These are phyloP conservation scores for Dryobota labecula DNA, from an alignment of 2,888 invertebrate genomes.

Conservation along the genomic window DNA sequence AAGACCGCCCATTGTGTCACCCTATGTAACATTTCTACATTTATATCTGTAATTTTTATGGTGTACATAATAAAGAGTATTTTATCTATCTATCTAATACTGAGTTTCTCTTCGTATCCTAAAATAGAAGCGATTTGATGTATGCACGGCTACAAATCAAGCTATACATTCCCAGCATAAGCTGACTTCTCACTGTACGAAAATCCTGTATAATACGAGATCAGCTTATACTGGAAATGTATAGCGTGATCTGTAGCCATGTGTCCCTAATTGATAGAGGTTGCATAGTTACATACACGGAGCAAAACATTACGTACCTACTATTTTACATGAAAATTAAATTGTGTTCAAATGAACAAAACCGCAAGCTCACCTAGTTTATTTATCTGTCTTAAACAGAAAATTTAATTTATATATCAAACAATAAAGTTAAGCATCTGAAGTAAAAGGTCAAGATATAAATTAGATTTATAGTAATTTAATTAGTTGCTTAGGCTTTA, in stretches of 20 bases:
- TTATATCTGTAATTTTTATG: too few species aligned
- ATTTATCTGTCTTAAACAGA: slow-evolving; percentile 10
- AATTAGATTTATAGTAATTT: slow-evolving; percentile 63
- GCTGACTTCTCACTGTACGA: too few species aligned
- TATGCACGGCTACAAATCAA: too few species aligned
- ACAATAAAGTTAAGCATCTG: slow-evolving; percentile 40
- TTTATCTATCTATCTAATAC: too few species aligned
- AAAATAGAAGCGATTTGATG: not conserved
- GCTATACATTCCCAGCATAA: too few species aligned
- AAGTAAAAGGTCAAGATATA: slow-evolving; percentile 47
- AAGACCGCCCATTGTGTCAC: too few species aligned
- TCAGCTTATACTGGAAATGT: too few species aligned
- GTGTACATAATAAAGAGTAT: too few species aligned
- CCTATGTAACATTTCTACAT: too few species aligned
- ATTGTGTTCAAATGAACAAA: not conserved
- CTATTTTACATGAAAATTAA: not conserved
- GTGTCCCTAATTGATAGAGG: not conserved
- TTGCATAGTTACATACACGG: too few species aligned
- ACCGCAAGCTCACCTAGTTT: slow-evolving; percentile 7
- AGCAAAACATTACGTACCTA: not conserved
- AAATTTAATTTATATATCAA: slow-evolving; percentile 24
- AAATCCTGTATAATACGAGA: too few species aligned
- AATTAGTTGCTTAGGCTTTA: slow-evolving; percentile 66
- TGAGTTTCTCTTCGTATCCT: not conserved
- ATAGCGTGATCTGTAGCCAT: too few species aligned